Percentiles rank a stretch among this genome's conserved stretches.
These are phyloP conservation scores for Trachurus trachurus DNA, from an alignment of 2,797 vertebrate genomes.

Conservation along the genomic window DNA sequence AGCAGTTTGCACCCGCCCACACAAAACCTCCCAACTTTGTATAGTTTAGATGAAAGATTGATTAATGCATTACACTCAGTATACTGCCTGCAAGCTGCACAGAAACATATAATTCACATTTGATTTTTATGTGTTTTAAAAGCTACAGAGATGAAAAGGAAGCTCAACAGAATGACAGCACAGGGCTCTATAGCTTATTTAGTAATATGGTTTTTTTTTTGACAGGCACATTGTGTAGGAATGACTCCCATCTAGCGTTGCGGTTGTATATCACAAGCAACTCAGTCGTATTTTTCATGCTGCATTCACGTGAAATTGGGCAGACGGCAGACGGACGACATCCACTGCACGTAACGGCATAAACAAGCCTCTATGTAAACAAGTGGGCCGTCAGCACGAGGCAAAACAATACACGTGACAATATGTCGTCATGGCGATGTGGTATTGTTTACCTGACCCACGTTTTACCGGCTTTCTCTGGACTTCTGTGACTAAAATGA, in stretches of 20 bases:
- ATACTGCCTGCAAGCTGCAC: not conserved
- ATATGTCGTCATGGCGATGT: too few relatives aligned
- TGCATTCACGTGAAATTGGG: too few relatives aligned
- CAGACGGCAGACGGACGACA: too few relatives aligned
- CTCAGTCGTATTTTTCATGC: too few relatives aligned
- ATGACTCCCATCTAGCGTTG: rapidly evolving
- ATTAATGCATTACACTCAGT: conserved; percentile 22
- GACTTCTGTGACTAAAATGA: too few relatives aligned
- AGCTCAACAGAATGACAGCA: not conserved
- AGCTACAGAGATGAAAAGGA: not conserved
- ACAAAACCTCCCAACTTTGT: not conserved
- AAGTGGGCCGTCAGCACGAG: too few relatives aligned
- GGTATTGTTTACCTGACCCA: too few relatives aligned
- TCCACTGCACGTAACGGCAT: too few relatives aligned
- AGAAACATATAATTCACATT: conserved; percentile 19
- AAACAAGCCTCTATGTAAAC: too few relatives aligned
- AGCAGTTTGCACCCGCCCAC: not conserved
- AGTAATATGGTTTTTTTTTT: not conserved
- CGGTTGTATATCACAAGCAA: too few relatives aligned
- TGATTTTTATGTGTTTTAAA: not conserved
- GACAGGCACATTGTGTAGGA: rapidly evolving
- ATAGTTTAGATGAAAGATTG: conserved; percentile 14
- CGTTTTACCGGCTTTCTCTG: too few relatives aligned
- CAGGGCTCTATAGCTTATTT: not conserved
- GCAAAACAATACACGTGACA: too few relatives aligned